These are phyloP conservation scores for Bambusicola thoracicus DNA, from an alignment of 2,113 vertebrate genomes.

Conservation along the genomic window DNA sequence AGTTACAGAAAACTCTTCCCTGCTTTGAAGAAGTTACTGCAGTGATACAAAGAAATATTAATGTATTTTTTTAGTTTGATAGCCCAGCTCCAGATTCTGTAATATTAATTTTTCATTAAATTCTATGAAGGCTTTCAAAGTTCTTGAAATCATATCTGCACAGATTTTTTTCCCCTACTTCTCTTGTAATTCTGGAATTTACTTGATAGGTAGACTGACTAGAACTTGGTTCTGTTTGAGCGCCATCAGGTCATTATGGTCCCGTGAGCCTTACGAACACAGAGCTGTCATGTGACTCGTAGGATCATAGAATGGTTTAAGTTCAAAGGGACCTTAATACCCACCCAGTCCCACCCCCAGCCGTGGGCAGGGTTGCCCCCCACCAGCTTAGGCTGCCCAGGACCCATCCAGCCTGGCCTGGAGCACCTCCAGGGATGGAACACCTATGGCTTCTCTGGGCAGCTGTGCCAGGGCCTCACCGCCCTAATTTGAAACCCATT, in stretches of 20 bases:
- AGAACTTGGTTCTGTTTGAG: background rate
- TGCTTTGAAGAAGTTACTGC: background rate
- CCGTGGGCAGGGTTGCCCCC: too few relatives aligned
- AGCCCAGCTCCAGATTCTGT: background rate
- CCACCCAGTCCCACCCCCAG: too few relatives aligned
- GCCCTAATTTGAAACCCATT: background rate
- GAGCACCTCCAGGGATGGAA: too few relatives aligned
- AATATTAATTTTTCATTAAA: background rate
- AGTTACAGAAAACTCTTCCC: background rate
- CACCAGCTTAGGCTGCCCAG: too few relatives aligned
- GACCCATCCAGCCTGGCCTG: too few relatives aligned
- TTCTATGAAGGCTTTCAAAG: background rate
- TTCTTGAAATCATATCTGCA: background rate
- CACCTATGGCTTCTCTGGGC: too few relatives aligned
- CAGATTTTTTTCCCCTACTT: background rate
- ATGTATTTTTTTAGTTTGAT: background rate
- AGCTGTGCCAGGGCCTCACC: too few relatives aligned
- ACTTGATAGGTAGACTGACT: background rate
- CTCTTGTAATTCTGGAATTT: background rate
- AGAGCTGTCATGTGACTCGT: background rate
- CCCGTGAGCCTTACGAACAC: background rate
- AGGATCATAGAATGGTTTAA: too few relatives aligned
- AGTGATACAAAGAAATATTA: background rate
- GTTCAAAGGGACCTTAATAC: too few relatives aligned
- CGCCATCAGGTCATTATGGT: fast-evolving